phyloP scores from a whole-genome alignment of 2,113 vertebrate species.

The Antechinus flavipes region DNA sequence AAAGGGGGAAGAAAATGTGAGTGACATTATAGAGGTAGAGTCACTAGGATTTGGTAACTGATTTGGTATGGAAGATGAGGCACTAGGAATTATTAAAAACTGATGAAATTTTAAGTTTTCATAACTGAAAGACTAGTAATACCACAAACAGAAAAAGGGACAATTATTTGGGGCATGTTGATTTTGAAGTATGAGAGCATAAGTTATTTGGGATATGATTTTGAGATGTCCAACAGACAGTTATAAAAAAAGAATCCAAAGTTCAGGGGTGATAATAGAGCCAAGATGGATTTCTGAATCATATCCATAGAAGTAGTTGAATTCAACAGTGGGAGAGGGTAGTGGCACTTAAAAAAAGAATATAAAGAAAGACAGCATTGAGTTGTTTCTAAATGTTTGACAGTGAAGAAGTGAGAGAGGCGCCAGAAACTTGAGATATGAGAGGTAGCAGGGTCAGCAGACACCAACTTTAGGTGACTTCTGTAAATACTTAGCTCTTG shows the following conservation, averaged over 20 bases:
- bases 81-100: too few relatives aligned
- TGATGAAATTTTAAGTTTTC: too few relatives aligned
- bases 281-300: not conserved
- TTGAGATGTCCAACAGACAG: not conserved
- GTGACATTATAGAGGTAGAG: too few relatives aligned
- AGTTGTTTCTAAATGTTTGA: not conserved
- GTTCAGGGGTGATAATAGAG: not conserved
- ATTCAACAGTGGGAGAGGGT: not conserved
- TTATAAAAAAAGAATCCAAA: not conserved
- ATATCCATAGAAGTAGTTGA: not conserved
- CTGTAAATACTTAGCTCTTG: not conserved
- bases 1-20: too few relatives aligned
- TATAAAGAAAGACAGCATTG: too few relatives aligned
- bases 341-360: not conserved
- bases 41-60: too few relatives aligned
- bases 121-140: too few relatives aligned
- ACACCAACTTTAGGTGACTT: not conserved
- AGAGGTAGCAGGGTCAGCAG: not conserved
- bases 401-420: not conserved
- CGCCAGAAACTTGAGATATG: not conserved
- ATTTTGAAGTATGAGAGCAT: too few relatives aligned
- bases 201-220: too few relatives aligned
- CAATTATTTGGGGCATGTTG: too few relatives aligned
- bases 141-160: too few relatives aligned
- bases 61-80: too few relatives aligned